A percentile compares a stretch with the other conserved stretches of the same genome.
phyloP scores from a whole-genome alignment of 1,140 invertebrate species.

The Zaprionus nigranus region DNA sequence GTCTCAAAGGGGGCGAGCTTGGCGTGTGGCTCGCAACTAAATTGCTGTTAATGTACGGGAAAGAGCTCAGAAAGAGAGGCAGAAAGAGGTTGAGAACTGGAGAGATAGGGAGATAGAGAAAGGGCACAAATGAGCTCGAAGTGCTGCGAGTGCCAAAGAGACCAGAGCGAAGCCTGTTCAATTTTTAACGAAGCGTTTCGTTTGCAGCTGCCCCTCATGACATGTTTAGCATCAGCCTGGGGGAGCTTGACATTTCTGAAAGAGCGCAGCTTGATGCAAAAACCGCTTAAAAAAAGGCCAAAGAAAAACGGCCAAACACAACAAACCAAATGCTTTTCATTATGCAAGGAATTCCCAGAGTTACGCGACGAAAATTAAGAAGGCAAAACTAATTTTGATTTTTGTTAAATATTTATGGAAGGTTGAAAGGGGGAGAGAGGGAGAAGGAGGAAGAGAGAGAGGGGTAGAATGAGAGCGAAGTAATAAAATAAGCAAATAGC shows the following conservation, averaged over 20 bases:
- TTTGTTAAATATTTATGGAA: constrained; percentile 79
- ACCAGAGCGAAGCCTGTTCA: constrained; percentile 46
- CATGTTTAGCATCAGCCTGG: constrained; percentile 26
- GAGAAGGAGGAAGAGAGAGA: background rate
- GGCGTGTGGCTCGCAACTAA: constrained; percentile 59
- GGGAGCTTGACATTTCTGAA: constrained; percentile 38
- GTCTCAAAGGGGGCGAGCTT: constrained; percentile 34
- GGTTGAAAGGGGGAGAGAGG: background rate
- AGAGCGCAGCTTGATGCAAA: constrained; percentile 28
- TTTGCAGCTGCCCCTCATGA: background rate
- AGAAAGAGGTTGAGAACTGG: background rate
- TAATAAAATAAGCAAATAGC: constrained; percentile 80
- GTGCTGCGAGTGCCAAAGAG: constrained; percentile 16
- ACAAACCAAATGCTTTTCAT: constrained; percentile 44
- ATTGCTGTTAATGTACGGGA: constrained; percentile 38
- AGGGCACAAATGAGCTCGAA: constrained; percentile 28
- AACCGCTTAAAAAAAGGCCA: background rate
- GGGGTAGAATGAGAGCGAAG: constrained; percentile 31
- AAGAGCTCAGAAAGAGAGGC: background rate
- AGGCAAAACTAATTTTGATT: constrained; percentile 76
- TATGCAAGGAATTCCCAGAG: constrained; percentile 25
- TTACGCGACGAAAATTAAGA: constrained; percentile 12
- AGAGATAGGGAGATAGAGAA: background rate
- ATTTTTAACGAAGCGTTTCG: constrained; percentile 61
- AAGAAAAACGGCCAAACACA: constrained; percentile 10